phyloP scores from a whole-genome alignment of 2,797 vertebrate species.

The Sebastes kiyomatsui region DNA sequence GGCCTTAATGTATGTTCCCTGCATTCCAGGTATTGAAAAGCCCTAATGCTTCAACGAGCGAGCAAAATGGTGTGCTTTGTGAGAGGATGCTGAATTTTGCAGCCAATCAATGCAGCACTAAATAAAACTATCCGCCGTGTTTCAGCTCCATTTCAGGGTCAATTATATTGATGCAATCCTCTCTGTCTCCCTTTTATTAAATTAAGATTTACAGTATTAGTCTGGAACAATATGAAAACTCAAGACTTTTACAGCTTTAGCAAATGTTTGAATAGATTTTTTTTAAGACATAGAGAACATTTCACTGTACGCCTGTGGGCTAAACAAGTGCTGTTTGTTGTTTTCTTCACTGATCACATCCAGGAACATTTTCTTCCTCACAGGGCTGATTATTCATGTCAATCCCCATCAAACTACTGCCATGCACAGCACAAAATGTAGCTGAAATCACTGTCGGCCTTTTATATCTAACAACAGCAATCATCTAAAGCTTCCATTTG shows the following conservation, averaged over 20 bases:
- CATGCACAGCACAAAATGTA: not conserved
- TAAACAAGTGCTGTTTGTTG: not conserved
- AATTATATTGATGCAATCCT: slow-evolving; percentile 33
- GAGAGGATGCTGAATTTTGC: slow-evolving; percentile 12
- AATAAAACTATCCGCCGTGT: slow-evolving; percentile 33
- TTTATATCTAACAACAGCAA: not conserved
- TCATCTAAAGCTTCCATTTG: not conserved
- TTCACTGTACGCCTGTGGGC: not conserved
- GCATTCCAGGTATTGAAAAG: slow-evolving; percentile 21
- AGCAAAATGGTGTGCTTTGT: slow-evolving; percentile 6
- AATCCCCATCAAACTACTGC: slow-evolving; percentile 1
- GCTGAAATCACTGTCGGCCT: not conserved
- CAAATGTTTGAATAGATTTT: not conserved
- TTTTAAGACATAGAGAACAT: not conserved
- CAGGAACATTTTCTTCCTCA: not conserved
- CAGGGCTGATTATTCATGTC: slow-evolving; percentile 10
- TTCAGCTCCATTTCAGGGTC: slow-evolving; percentile 40
- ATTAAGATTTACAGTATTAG: slow-evolving; percentile 1
- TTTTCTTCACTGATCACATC: not conserved
- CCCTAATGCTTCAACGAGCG: not conserved
- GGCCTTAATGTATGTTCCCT: not conserved
- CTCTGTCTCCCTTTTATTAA: slow-evolving; percentile 18
- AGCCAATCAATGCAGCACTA: slow-evolving; percentile 34
- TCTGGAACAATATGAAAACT: not conserved
- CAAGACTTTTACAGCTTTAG: not conserved